Conservation (phyloP, 2,888 invertebrate genomes). For the Cosmia trapezina region DNA sequence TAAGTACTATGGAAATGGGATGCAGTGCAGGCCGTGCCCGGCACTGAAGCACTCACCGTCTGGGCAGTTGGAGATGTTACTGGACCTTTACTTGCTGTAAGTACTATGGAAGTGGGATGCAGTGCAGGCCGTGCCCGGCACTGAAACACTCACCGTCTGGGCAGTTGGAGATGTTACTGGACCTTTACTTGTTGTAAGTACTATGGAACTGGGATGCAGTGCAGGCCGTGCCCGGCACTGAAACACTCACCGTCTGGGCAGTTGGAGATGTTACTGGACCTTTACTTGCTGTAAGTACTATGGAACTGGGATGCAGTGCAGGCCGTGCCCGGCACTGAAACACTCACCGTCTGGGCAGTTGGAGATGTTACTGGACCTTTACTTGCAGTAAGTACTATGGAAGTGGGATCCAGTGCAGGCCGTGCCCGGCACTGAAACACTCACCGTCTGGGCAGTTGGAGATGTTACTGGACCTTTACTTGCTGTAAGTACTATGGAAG, state of each 20-base stretch:
- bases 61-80: constrained; percentile 92
- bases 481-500: constrained; percentile 82
- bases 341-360: constrained; percentile 91
- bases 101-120: constrained; percentile 31
- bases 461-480: constrained; percentile 92
- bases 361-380: constrained; percentile 92
- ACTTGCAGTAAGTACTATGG: constrained; percentile 81
- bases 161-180: constrained; percentile 92
- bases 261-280: constrained; percentile 92
- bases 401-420: constrained; percentile 66
- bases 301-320: constrained; percentile 44
- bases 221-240: constrained; percentile 91
- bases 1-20: constrained; percentile 61
- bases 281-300: constrained; percentile 85
- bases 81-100: constrained; percentile 91
- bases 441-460: constrained; percentile 91
- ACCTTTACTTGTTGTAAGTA: constrained; percentile 89
- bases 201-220: constrained; percentile 37
- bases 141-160: constrained; percentile 91
- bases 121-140: constrained; percentile 89
- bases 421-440: constrained; percentile 91
- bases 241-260: constrained; percentile 91
- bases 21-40: constrained; percentile 85
- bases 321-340: constrained; percentile 91
- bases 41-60: constrained; percentile 92